Conservation (phyloP, 1,140 invertebrate species). For the Helicoverpa armigera region DNA sequence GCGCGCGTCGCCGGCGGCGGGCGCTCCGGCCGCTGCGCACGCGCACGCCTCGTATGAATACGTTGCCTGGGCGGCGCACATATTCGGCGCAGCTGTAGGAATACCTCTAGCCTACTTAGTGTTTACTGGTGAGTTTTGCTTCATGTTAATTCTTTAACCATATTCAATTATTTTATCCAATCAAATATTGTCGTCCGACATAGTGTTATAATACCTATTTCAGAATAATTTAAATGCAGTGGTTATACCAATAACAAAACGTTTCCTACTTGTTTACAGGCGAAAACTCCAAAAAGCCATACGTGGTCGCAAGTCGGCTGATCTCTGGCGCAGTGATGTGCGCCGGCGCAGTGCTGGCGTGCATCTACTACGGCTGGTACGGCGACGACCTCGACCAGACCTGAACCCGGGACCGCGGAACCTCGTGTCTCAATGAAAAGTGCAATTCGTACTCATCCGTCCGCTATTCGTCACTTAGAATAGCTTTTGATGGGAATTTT, state of each 20-base stretch:
- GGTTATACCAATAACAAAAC: not conserved
- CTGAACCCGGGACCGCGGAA: not conserved
- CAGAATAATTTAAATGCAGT: not conserved
- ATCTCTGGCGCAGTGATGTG: constrained; percentile 58
- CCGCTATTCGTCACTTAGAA: constrained; percentile 50
- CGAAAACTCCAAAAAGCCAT: constrained; percentile 64
- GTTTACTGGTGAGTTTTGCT: constrained; percentile 82
- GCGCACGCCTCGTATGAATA: constrained; percentile 69
- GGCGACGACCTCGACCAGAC: not conserved
- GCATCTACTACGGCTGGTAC: constrained; percentile 52
- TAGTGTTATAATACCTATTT: not conserved
- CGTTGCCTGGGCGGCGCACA: constrained; percentile 93
- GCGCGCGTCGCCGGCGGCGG: constrained; percentile 83
- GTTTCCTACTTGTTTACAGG: constrained; percentile 55
- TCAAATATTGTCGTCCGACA: not conserved
- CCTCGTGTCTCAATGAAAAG: constrained; percentile 18
- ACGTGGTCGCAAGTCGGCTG: constrained; percentile 61
- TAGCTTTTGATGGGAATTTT: constrained; percentile 54
- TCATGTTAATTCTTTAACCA: not conserved
- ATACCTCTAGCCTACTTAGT: constrained; percentile 93
- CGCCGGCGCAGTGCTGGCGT: constrained; percentile 50
- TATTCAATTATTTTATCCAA: not conserved
- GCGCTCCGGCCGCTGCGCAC: constrained; percentile 75
- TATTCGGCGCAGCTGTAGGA: constrained; percentile 93
- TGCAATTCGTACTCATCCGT: constrained; percentile 57